These are phyloP conservation scores for Acholoe squamosa DNA, from an alignment of 2,888 invertebrate genomes.

Conservation along the genomic window DNA sequence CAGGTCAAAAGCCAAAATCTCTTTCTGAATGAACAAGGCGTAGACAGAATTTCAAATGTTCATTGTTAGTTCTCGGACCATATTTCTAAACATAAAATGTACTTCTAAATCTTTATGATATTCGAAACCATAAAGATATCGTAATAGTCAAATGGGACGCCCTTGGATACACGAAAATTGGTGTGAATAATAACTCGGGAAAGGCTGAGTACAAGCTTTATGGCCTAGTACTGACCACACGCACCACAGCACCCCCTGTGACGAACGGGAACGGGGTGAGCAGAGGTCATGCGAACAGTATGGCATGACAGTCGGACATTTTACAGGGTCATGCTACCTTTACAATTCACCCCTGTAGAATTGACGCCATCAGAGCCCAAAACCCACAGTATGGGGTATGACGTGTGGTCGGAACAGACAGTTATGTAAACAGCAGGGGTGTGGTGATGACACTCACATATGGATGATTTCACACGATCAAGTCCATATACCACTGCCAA, in stretches of 20 bases:
- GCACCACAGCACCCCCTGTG: no score
- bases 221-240: neutral
- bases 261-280: neutral
- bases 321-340: conserved; percentile 17
- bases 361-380: neutral
- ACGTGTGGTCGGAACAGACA: neutral
- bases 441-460: neutral
- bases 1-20: no score
- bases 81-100: no score
- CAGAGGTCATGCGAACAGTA: neutral
- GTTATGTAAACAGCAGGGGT: neutral
- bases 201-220: neutral
- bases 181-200: no score
- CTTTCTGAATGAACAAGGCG: no score
- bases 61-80: no score
- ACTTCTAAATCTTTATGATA: no score
- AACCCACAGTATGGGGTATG: neutral
- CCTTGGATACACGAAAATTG: no score
- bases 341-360: conserved; percentile 11
- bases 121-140: no score
- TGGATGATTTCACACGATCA: neutral
- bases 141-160: no score
- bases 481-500: neutral
- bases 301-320: neutral
- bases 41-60: no score